Conservation (phyloP, 2,113 vertebrate genomes). For the Saccopteryx bilineata region DNA sequence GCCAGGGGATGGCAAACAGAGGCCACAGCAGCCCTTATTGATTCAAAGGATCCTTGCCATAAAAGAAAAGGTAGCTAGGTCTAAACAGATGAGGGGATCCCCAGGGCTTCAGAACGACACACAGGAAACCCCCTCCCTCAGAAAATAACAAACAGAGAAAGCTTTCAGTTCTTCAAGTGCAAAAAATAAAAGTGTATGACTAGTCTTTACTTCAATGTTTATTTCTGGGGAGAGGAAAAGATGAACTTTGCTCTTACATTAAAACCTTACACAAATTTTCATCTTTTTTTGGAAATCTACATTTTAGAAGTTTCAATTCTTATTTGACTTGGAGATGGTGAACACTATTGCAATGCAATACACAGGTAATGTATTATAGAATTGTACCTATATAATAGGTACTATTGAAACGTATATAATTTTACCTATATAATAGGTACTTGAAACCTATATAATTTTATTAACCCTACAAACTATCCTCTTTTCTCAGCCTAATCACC, state of each 20-base stretch:
- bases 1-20: background rate
- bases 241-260: constrained; percentile 68
- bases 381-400: background rate
- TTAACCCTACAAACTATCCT: background rate
- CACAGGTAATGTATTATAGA: background rate
- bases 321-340: background rate
- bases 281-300: constrained; percentile 57
- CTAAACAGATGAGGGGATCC: constrained; percentile 78
- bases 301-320: constrained; percentile 67
- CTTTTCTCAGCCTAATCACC: background rate
- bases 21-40: constrained; percentile 25
- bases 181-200: constrained; percentile 81
- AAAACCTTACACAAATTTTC: constrained; percentile 33
- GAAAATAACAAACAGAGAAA: constrained; percentile 80
- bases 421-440: background rate
- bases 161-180: constrained; percentile 80
- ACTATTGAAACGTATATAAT: background rate
- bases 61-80: constrained; percentile 47
- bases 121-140: constrained; percentile 85
- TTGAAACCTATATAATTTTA: background rate
- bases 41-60: constrained; percentile 52
- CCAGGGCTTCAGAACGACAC: constrained; percentile 75
- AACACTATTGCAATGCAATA: background rate
- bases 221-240: constrained; percentile 81
- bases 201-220: constrained; percentile 74